Percentiles rank a stretch among this genome's conserved stretches.
Conservation (phyloP, 2,888 invertebrate species). For the Scaeva pyrastri region DNA sequence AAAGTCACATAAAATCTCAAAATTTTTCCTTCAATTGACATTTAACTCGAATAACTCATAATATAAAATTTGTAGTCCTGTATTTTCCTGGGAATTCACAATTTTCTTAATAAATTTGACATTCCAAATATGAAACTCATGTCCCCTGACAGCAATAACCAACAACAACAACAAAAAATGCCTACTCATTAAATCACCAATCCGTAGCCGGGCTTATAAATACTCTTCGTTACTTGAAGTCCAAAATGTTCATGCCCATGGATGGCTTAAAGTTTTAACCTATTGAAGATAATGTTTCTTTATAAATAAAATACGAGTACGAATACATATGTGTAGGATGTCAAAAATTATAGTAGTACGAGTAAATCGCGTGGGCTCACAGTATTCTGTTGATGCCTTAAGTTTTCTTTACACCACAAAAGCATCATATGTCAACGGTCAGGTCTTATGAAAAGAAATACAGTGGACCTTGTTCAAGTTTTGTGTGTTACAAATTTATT, state of each 20-base stretch:
- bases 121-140: slow-evolving; percentile 23
- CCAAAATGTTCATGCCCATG: neutral
- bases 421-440: slow-evolving; percentile 60
- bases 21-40: too few species aligned
- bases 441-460: neutral
- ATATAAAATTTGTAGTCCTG: too few species aligned
- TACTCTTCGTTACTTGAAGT: neutral
- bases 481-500: neutral
- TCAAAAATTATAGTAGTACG: slow-evolving; percentile 40
- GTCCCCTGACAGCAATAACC: neutral
- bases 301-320: neutral
- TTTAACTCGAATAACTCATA: too few species aligned
- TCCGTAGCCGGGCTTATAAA: neutral
- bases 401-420: slow-evolving; percentile 24
- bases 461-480: neutral
- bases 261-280: slow-evolving; percentile 25
- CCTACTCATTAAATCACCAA: slow-evolving; percentile 29
- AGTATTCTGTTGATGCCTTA: slow-evolving; percentile 36
- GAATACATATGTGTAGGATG: slow-evolving; percentile 49
- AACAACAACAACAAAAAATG: neutral
- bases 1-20: too few species aligned
- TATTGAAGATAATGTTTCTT: slow-evolving; percentile 27
- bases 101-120: neutral
- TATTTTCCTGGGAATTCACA: too few species aligned
- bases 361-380: slow-evolving; percentile 55